phyloP scores from a whole-genome alignment of 2,113 vertebrate species.

The Setophaga coronata region DNA sequence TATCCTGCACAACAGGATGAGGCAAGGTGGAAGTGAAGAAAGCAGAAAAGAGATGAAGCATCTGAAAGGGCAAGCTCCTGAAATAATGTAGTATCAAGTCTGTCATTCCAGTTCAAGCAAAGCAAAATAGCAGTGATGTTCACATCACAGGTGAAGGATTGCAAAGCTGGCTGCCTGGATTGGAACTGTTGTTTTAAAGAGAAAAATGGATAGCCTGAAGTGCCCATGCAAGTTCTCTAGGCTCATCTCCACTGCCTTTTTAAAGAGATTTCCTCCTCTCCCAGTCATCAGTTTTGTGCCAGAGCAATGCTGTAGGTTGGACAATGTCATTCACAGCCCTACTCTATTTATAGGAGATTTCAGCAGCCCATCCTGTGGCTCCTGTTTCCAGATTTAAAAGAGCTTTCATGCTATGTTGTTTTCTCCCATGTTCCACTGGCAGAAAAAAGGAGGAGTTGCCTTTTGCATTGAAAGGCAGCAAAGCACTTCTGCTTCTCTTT shows the following conservation, averaged over 20 bases:
- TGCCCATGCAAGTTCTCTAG: fast-evolving
- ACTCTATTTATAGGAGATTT: background rate
- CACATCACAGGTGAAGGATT: fast-evolving
- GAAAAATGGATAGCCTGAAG: background rate
- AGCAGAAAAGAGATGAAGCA: background rate
- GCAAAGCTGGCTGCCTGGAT: background rate
- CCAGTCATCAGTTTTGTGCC: background rate
- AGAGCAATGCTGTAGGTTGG: background rate
- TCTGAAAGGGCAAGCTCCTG: background rate
- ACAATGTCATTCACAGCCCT: background rate
- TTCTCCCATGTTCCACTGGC: background rate
- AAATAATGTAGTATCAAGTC: background rate
- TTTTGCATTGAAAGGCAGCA: background rate
- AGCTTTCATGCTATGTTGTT: background rate
- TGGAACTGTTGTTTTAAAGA: background rate
- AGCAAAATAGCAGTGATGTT: background rate
- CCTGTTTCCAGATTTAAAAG: background rate
- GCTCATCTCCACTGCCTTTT: background rate
- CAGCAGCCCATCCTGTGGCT: background rate
- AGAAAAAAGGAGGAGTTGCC: background rate
- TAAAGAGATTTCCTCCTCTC: background rate
- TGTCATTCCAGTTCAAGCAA: background rate
- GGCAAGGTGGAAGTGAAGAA: background rate
- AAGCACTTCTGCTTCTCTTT: background rate
- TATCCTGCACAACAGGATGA: background rate